A percentile compares a stretch with the other conserved stretches of the same genome.
Evolutionary conservation across 2,113 vertebrate species (phyloP).

Genomic region (Sinocyclocheilus maitianheensis): DNA sequence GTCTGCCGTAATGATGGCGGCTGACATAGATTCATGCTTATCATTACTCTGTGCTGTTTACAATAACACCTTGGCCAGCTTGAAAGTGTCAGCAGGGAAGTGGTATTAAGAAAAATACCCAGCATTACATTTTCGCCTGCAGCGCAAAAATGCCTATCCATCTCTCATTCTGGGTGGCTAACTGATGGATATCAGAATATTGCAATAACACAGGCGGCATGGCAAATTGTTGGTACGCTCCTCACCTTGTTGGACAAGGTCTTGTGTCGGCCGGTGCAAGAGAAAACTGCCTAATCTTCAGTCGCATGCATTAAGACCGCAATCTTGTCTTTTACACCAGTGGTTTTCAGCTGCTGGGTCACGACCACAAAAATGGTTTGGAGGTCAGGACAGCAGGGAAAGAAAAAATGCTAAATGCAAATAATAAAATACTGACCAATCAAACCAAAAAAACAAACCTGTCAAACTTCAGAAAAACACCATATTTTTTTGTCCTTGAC

Average conservation of each 20-base stretch:
- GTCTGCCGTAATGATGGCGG: constrained; percentile 9
- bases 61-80: constrained; percentile 9
- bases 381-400: neutral
- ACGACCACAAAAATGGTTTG: neutral
- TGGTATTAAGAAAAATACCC: constrained; percentile 51
- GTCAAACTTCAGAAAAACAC: neutral
- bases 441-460: neutral
- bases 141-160: constrained; percentile 37
- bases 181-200: constrained; percentile 25
- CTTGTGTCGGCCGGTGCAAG: neutral
- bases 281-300: neutral
- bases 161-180: constrained; percentile 24
- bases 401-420: neutral
- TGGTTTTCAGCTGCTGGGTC: neutral
- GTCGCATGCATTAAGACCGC: neutral
- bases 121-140: constrained; percentile 41
- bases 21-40: constrained; percentile 57
- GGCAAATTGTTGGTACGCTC: neutral
- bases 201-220: neutral
- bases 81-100: constrained; percentile 37
- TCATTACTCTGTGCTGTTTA: constrained; percentile 55
- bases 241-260: constrained; percentile 3
- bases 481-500: neutral
- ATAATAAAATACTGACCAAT: neutral
- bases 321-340: constrained; percentile 26